Conservation (phyloP, 2,888 invertebrate genomes). For the Bimastos eiseni region DNA sequence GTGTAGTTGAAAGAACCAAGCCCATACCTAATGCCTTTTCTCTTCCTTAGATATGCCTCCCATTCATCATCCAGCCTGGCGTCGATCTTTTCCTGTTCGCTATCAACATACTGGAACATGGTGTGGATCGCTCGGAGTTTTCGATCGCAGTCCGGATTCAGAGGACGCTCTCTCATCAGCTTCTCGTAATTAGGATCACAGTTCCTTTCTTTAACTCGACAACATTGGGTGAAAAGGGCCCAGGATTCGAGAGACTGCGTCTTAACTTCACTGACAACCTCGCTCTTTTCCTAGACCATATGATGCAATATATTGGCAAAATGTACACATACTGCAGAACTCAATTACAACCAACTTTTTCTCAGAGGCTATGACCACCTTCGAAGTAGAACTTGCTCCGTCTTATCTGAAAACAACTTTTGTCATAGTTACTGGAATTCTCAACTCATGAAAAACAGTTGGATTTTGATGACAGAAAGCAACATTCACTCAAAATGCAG, state of each 20-base stretch:
- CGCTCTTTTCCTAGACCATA: constrained; percentile 35
- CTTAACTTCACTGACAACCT: constrained; percentile 68
- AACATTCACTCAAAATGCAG: too few relatives aligned
- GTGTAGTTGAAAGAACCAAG: neutral
- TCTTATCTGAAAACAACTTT: too few relatives aligned
- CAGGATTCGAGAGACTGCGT: constrained; percentile 64
- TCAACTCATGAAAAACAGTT: too few relatives aligned
- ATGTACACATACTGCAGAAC: neutral
- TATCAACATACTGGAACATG: neutral
- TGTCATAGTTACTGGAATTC: too few relatives aligned
- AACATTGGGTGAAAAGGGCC: constrained; percentile 61
- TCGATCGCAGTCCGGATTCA: constrained; percentile 13
- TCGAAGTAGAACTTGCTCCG: too few relatives aligned
- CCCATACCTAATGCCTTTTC: neutral
- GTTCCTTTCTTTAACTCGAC: constrained; percentile 54
- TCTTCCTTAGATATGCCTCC: constrained; percentile 3
- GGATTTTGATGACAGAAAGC: too few relatives aligned
- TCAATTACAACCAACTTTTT: neutral
- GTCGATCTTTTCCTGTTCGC: constrained; percentile 30
- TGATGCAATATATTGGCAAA: constrained; percentile 43
- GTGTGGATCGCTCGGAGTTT: constrained; percentile 20
- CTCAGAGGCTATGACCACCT: too few relatives aligned
- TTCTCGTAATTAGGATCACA: constrained; percentile 52
- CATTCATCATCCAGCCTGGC: constrained; percentile 26
- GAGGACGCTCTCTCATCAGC: constrained; percentile 35